Conservation (phyloP, 2,888 invertebrate species). For the Drosophila koepferae region DNA sequence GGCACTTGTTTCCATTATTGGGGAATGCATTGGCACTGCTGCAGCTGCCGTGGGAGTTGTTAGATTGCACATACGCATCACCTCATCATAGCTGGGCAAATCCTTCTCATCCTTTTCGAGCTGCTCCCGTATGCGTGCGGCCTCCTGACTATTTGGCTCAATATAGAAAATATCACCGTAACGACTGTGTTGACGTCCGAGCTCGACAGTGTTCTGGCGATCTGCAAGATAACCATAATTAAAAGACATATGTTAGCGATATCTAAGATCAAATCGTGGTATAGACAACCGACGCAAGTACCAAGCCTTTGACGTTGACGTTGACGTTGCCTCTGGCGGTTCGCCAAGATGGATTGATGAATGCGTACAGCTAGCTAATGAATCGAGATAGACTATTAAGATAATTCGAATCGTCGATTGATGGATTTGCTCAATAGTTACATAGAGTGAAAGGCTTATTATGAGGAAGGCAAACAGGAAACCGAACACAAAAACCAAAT, state of each 20-base stretch:
- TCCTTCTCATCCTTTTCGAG: constrained; percentile 83
- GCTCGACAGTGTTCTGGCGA: constrained; percentile 71
- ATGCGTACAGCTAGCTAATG: constrained; percentile 64
- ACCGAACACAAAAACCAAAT: constrained; percentile 50
- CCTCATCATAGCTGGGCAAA: constrained; percentile 83
- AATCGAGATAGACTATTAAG: constrained; percentile 33
- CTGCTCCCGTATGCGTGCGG: constrained; percentile 76
- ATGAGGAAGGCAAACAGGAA: constrained; percentile 53
- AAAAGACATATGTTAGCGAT: constrained; percentile 3
- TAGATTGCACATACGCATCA: constrained; percentile 80
- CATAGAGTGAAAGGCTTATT: constrained; percentile 59
- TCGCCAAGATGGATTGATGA: constrained; percentile 45
- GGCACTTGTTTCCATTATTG: constrained; percentile 31
- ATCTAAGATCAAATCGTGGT: neutral
- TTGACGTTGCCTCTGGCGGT: constrained; percentile 42
- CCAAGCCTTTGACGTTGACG: constrained; percentile 46
- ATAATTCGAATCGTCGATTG: neutral
- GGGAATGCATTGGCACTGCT: constrained; percentile 6
- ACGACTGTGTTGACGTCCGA: constrained; percentile 61
- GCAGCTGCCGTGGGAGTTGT: constrained; percentile 54
- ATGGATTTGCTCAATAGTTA: constrained; percentile 42
- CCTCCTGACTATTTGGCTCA: constrained; percentile 75
- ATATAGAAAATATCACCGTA: constrained; percentile 82
- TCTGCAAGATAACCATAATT: constrained; percentile 58
- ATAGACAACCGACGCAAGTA: constrained; percentile 21